phyloP scores from a whole-genome alignment of 2,797 vertebrate species.

The Cottoperca gobio region DNA sequence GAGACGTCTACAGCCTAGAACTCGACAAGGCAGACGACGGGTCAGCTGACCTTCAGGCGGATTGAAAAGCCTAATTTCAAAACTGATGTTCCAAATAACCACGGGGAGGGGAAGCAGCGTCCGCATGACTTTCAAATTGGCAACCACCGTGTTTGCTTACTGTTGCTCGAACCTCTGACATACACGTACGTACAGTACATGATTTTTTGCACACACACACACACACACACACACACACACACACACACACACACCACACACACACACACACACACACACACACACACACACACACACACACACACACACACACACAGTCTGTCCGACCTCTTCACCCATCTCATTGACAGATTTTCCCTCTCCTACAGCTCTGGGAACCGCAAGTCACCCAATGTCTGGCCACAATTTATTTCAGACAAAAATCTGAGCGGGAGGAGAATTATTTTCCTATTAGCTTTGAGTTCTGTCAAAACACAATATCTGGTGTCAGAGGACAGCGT shows the following conservation, averaged over 20 bases:
- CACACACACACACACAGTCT: constrained; percentile 6
- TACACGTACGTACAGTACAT: not conserved
- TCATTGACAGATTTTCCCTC: constrained; percentile 46
- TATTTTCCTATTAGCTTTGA: constrained; percentile 70
- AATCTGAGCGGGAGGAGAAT: constrained; percentile 57
- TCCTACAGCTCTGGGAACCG: constrained; percentile 43
- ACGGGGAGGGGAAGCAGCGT: constrained; percentile 16
- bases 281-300: no score
- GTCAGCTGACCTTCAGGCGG: constrained; percentile 12
- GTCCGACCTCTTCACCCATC: constrained; percentile 21
- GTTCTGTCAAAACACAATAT: constrained; percentile 75
- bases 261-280: not conserved
- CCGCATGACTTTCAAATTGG: constrained; percentile 9
- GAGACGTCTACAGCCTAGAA: not conserved
- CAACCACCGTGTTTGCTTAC: constrained; percentile 28
- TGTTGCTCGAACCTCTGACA: constrained; percentile 38
- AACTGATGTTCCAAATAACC: constrained; percentile 7
- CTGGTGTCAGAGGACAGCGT: constrained; percentile 55
- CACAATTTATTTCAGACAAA: constrained; percentile 55
- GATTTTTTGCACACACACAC: no score
- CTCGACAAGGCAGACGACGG: not conserved
- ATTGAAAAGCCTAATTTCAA: constrained; percentile 27
- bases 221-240: no score
- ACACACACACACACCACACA: no score
- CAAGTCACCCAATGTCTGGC: constrained; percentile 59